Conservation (phyloP, 1,140 invertebrate species). For the Whitmania pigra region DNA sequence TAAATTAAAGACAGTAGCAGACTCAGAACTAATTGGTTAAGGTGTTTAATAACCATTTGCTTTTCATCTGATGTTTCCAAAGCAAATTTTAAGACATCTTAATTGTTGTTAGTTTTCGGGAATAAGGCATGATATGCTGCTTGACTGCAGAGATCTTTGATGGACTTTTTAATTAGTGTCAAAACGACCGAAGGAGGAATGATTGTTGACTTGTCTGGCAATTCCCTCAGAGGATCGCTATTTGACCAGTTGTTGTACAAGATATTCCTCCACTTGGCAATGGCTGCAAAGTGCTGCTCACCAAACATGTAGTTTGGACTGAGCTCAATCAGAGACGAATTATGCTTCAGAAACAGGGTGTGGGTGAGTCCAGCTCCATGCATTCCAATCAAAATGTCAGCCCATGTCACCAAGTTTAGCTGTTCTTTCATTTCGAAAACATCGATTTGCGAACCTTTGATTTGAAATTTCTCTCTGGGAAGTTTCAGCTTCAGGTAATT, state of each 20-base stretch:
- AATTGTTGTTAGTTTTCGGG: too few species aligned
- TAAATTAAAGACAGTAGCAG: too few species aligned
- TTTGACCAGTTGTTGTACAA: slow-evolving; percentile 35
- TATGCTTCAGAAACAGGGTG: slow-evolving; percentile 80
- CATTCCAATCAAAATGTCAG: slow-evolving; percentile 87
- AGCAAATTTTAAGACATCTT: too few species aligned
- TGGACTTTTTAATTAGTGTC: slow-evolving; percentile 13
- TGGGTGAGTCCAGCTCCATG: slow-evolving; percentile 91
- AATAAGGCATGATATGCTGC: neutral
- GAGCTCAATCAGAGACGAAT: slow-evolving; percentile 86
- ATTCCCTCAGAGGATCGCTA: slow-evolving; percentile 24
- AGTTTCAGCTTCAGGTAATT: slow-evolving; percentile 11
- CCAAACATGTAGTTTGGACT: slow-evolving; percentile 42
- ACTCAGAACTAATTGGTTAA: too few species aligned
- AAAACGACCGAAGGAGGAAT: slow-evolving; percentile 18
- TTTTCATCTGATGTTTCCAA: too few species aligned
- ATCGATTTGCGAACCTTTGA: slow-evolving; percentile 34
- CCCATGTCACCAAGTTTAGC: slow-evolving; percentile 46
- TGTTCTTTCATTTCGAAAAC: slow-evolving; percentile 31
- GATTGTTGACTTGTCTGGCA: slow-evolving; percentile 13
- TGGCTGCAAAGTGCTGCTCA: slow-evolving; percentile 34
- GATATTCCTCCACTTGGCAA: slow-evolving; percentile 35
- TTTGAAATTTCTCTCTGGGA: neutral
- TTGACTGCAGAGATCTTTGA: slow-evolving; percentile 15
- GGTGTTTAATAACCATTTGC: too few species aligned